Evolutionary conservation across 2,797 vertebrate species (phyloP), one percentile per base, ranked within the genome.

Genomic region (Apodemus agrarius): DNA sequence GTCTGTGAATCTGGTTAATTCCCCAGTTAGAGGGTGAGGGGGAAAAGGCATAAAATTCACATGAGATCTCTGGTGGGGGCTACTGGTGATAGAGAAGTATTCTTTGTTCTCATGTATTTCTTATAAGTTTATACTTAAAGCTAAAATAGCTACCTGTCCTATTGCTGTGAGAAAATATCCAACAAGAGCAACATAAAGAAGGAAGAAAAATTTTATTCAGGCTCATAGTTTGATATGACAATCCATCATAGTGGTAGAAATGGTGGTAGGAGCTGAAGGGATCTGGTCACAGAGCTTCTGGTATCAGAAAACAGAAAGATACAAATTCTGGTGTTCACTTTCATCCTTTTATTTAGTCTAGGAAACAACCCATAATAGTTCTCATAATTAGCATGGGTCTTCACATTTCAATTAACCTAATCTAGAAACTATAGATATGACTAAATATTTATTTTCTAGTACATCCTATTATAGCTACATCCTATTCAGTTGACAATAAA

Each of bases 1-100:
- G 54, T 90, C 17, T 31, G 54, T 79, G 59, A 87, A 93, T 90
- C 37, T 93, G 46, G 4, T 90, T 72, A 78, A 78, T 93, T 95
- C 11, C 8, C 24, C 37, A 22, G 2, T 8, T 31, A 37, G 4
- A 82, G 8, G 46, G 3, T 59, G 65, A 93, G n/a, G 61, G 61
- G 6, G 17, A 17, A 17, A 14, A 83, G 4, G 52, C 5, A 89
- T 31, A 26, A 91, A 78, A 49, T 6, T 1, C 16, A 95, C 81
- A 82, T 72, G 67, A 69, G 90, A 93, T 85, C 43, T 67, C 14
- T 59, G 67, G 8, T 9, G 93, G 29, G 57, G 31, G 4, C 9
- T 92, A 67, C 1, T 80, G 6, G 4, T 83, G 5, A 16, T 46
- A 2, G 11, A 54, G 8, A 29, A 31, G 3, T 24, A 37, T 69